These are phyloP conservation scores for Pseudococcus viburni DNA, from an alignment of 2,888 invertebrate genomes.

Conservation along the genomic window DNA sequence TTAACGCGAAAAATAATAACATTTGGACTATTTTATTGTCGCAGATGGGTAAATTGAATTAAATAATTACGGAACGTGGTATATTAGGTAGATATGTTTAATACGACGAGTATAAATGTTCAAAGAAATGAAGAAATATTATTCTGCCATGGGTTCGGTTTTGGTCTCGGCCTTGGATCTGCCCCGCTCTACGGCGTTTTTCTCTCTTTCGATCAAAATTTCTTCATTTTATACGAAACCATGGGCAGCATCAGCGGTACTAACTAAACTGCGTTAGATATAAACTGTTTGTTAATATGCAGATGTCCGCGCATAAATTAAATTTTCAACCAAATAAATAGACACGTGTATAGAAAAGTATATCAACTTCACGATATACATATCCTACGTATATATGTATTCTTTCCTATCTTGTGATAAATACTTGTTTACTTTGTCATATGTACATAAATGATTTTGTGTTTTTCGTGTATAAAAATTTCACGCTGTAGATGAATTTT, in stretches of 20 bases:
- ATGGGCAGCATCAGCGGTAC: too few species aligned
- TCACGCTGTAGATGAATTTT: not conserved
- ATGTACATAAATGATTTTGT: slow-evolving; percentile 33
- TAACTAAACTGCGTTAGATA: not conserved
- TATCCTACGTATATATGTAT: slow-evolving; percentile 2
- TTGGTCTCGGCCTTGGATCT: not conserved
- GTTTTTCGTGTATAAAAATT: not conserved
- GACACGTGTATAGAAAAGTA: slow-evolving; percentile 12
- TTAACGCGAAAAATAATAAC: slow-evolving; percentile 20
- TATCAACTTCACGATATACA: slow-evolving; percentile 10
- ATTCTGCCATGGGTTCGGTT: not conserved
- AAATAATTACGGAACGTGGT: not conserved
- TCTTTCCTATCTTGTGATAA: slow-evolving; percentile 32
- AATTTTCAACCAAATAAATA: slow-evolving; percentile 31
- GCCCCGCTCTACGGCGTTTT: not conserved
- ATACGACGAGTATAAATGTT: not conserved
- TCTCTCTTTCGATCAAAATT: slow-evolving; percentile 24
- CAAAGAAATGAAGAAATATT: slow-evolving; percentile 31
- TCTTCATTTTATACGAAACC: slow-evolving; percentile 2
- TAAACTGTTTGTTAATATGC: slow-evolving; percentile 35
- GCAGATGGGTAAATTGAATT: slow-evolving; percentile 9
- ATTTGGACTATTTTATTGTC: not conserved
- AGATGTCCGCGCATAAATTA: slow-evolving; percentile 27
- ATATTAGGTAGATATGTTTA: not conserved
- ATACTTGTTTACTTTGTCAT: slow-evolving; percentile 11